Evolutionary conservation across 2,888 invertebrate genomes (phyloP).

Genomic region (Galerucella nymphaeae): DNA sequence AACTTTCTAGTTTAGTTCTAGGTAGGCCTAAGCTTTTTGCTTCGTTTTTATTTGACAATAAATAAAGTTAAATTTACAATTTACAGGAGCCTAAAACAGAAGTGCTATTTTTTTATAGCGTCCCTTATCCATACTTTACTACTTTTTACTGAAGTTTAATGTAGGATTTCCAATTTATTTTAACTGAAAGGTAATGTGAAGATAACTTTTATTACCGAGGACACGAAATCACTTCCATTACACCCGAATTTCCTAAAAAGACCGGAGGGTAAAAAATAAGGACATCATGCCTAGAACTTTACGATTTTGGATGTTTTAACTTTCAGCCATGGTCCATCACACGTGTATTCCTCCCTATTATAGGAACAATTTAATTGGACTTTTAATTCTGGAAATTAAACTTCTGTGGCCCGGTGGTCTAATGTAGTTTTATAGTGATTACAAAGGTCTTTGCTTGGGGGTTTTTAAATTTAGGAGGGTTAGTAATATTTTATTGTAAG

Average conservation of each 20-base stretch:
- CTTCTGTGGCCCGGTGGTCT: slow-evolving; percentile 30
- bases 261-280: slow-evolving; percentile 50
- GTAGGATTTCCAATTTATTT: slow-evolving; percentile 39
- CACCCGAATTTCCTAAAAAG: slow-evolving; percentile 46
- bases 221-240: slow-evolving; percentile 49
- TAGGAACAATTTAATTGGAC: slow-evolving; percentile 36
- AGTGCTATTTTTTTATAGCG: slow-evolving; percentile 11
- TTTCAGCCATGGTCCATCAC: slow-evolving; percentile 42
- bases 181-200: slow-evolving; percentile 41
- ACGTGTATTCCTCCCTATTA: slow-evolving; percentile 32
- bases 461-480: slow-evolving; percentile 25
- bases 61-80: slow-evolving; percentile 7
- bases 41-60: background rate
- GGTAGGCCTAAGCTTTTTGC: background rate
- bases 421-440: slow-evolving; percentile 32
- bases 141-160: slow-evolving; percentile 18
- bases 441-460: slow-evolving; percentile 27
- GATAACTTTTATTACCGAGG: slow-evolving; percentile 44
- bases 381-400: slow-evolving; percentile 37
- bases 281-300: slow-evolving; percentile 50
- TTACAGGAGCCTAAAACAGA: slow-evolving; percentile 3
- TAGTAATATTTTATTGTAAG: background rate
- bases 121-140: slow-evolving; percentile 9
- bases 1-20: background rate
- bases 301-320: slow-evolving; percentile 42